Evolutionary conservation across 2,113 vertebrate species (phyloP), one percentile per base, ranked within the genome.

Genomic region (Scatophagus argus): DNA sequence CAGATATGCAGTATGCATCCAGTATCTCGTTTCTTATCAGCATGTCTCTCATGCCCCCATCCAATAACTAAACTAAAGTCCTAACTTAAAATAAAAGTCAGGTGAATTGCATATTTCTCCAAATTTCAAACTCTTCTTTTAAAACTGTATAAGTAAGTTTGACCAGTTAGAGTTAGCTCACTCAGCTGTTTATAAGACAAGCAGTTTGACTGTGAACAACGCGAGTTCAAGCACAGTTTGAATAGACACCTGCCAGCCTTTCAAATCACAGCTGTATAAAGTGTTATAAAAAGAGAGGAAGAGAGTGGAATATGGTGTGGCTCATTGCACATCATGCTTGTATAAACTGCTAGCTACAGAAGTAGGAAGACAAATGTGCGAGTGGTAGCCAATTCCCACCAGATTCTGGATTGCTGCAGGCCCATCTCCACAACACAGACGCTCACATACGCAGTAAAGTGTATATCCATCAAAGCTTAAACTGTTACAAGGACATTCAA

Each of bases 391-490:
- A 60, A 27, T 44, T 56, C 25, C 56, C 44, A 29, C 38, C 36
- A 52, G 38, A 52, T 51, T 62, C 21, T 67, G 23, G 14, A 77
- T 29, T 3, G 21, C 65, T 41, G 65, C 55, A 51, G 63, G 47
- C 54, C 64, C 27, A 62, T 56, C 38, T 46, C 5, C 49, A 51
- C 31, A 52, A 34, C 52, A 61, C 39, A 74, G 7, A 63, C 36
- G 52, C 56, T 68, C 60, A 73, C 36, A 59, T 10, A 14, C 16
- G 43, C 7, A 41, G 14, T 10, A 36, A 59, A 32, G 58, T 43
- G 46, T 49, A 17, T 38, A 69, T 77, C 59, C 52, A 51, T 74
- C 55, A 63, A 60, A 80, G 46, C 10, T 19, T 55, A n/a, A 73
- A 82, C 8, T 25, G 38, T 34, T 61, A 58, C 61, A 13, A 16